Evolutionary conservation across 2,797 vertebrate genomes (phyloP), one percentile per base, ranked within the genome.

Genomic region (Myoxocephalus aenaeus): DNA sequence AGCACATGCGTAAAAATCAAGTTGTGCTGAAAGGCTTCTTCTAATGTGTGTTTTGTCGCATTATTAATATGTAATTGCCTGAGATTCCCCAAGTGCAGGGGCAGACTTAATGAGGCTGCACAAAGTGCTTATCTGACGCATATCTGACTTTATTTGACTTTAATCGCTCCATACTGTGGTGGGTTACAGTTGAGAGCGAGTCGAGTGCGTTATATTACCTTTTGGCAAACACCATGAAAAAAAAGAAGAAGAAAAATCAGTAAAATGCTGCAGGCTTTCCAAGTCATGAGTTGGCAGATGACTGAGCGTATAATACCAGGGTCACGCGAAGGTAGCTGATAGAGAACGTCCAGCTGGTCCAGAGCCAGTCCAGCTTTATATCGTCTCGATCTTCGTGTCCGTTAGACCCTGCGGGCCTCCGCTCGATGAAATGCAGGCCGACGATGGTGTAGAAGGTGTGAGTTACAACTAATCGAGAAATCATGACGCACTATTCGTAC

Each of bases 341-440:
- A 83, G 79, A 85, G 68, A 65, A 27, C 38, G 73, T 84, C 89
- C 71, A 80, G 82, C 75, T 92, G 92, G 86, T 89, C 70, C 78
- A 69, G 11, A 78, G 84, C 90, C 90, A 92, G 81, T 66, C 51
- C 73, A 46, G 79, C 71, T 87, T 84, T 25, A 70, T 85, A 79
- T 86, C 76, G 25, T 63, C 77, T 61, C 50, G 22, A 46, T 84
- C 78, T 25, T 56, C 59, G 53, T 22, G 46, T 61, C 75, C 80
- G 74, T 69, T 56, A 44, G 74, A 84, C 20, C 40, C 68, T 57
- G 76, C 89, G 80, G 80, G 82, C 67, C 79, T 79, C 7, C 17
- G 73, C 86, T 82, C 85, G 90, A 91, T 87, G 72, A 90, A 80
- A 81, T 67, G 54, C 78, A 88, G 84, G 38, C 78, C 57, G 71